Evolutionary conservation across 2,113 vertebrate species (phyloP).

Genomic region (Melanotaenia duboulayi): DNA sequence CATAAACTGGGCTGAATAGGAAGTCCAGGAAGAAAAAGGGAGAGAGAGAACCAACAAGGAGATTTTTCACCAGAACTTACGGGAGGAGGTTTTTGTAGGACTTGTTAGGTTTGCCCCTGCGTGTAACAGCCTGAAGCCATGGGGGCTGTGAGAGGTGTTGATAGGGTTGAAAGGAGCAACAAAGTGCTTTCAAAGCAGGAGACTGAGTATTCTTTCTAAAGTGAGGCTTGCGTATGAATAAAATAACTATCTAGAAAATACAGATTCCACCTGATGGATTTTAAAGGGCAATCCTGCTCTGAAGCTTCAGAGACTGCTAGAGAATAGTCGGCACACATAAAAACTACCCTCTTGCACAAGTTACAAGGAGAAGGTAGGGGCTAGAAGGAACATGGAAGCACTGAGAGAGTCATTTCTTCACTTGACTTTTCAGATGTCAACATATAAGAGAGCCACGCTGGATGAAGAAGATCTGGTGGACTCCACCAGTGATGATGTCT

Average conservation of each 20-base stretch:
- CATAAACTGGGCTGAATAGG: slow-evolving; percentile 43
- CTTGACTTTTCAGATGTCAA: slow-evolving; percentile 92
- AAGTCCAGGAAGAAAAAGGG: slow-evolving; percentile 54
- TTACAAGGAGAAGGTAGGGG: slow-evolving; percentile 12
- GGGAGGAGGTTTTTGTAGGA: slow-evolving; percentile 34
- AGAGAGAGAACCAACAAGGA: slow-evolving; percentile 26
- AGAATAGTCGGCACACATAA: slow-evolving; percentile 27
- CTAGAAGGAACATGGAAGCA: slow-evolving; percentile 71
- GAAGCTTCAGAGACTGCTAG: slow-evolving; percentile 32
- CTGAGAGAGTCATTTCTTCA: slow-evolving; percentile 86
- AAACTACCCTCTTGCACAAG: background rate
- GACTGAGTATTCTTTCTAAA: slow-evolving; percentile 16
- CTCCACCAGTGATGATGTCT: slow-evolving; percentile 86
- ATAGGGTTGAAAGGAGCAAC: slow-evolving; percentile 34
- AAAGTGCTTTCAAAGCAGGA: slow-evolving; percentile 30
- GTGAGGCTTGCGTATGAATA: slow-evolving; percentile 4
- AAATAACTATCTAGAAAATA: slow-evolving; percentile 35
- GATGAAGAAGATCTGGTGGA: slow-evolving; percentile 95
- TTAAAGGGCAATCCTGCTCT: slow-evolving; percentile 34
- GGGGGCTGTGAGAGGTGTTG: slow-evolving; percentile 41
- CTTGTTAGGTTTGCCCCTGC: slow-evolving; percentile 26
- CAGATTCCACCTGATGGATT: slow-evolving; percentile 61
- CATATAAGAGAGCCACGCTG: slow-evolving; percentile 93
- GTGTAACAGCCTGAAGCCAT: slow-evolving; percentile 35
- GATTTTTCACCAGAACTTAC: slow-evolving; percentile 37